These are phyloP conservation scores for Apotomis betuletana DNA, from an alignment of 2,888 invertebrate genomes.

Conservation along the genomic window DNA sequence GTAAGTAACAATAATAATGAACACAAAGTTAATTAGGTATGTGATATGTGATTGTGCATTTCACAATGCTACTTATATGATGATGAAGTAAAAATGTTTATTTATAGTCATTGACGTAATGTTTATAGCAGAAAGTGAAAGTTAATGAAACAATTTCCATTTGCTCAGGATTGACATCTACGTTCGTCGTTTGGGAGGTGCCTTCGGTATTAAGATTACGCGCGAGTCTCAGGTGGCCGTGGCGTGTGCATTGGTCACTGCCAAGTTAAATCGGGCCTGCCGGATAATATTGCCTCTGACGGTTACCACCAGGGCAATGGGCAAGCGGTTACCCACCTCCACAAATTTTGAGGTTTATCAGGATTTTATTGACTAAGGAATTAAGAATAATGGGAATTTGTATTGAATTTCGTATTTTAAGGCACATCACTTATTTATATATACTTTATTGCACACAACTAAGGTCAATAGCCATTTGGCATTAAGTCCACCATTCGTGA, in stretches of 20 bases:
- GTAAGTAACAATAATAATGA: conserved; percentile 58
- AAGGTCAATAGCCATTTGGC: too few species aligned
- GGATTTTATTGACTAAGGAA: too few species aligned
- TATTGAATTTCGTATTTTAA: too few species aligned
- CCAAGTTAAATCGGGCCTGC: conserved; percentile 84
- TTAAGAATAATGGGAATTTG: too few species aligned
- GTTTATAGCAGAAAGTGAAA: background rate
- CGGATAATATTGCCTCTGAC: conserved; percentile 85
- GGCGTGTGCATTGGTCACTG: conserved; percentile 86
- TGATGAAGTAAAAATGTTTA: too few species aligned
- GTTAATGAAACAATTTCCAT: background rate
- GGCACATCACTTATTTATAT: too few species aligned
- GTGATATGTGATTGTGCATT: too few species aligned
- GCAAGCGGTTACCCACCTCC: conserved; percentile 76
- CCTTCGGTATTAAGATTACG: conserved; percentile 88
- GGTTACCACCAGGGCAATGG: conserved; percentile 79
- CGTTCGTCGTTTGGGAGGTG: conserved; percentile 89
- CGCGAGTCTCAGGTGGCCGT: conserved; percentile 80
- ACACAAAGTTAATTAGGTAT: background rate
- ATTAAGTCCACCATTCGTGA: too few species aligned
- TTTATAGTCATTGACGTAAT: too few species aligned
- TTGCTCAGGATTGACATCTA: conserved; percentile 46
- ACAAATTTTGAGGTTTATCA: conserved; percentile 69
- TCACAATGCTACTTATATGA: too few species aligned
- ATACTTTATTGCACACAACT: too few species aligned